Percentiles rank a stretch among this genome's conserved stretches.
Conservation (phyloP, 2,797 vertebrate species). For the Scolopax rusticola region DNA sequence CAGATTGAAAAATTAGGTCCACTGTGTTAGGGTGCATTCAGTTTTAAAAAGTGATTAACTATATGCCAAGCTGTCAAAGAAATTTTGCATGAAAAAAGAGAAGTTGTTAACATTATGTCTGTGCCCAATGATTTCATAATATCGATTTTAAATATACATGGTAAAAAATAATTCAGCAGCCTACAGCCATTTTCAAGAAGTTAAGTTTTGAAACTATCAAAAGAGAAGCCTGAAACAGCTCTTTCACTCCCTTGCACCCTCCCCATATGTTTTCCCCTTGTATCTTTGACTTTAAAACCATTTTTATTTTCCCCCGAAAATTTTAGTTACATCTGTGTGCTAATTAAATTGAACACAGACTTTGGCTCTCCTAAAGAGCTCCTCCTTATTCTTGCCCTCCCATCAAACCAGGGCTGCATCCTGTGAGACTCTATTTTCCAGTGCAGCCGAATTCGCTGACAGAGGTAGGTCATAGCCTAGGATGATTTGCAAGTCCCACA, state of each 20-base stretch:
- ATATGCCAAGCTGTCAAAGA: constrained; percentile 30
- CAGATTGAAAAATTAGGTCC: constrained; percentile 39
- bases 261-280: accelerated
- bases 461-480: not conserved
- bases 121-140: constrained; percentile 9
- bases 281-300: not conserved
- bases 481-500: not conserved
- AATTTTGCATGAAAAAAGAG: constrained; percentile 54
- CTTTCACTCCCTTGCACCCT: not conserved
- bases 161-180: not conserved
- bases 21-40: constrained; percentile 16
- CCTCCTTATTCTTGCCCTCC: not conserved
- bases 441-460: not conserved
- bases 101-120: constrained; percentile 19
- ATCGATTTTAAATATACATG: not conserved
- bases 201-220: not conserved
- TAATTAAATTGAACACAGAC: not conserved
- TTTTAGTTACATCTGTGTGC: not conserved
- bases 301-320: not conserved
- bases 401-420: not conserved
- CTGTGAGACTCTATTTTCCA: not conserved
- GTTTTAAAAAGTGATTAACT: constrained; percentile 45
- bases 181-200: not conserved
- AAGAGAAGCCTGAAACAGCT: not conserved
- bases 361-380: not conserved